A percentile compares a stretch with the other conserved stretches of the same genome.
Conservation (phyloP, 2,888 invertebrate species). For the Proisotoma minuta region DNA sequence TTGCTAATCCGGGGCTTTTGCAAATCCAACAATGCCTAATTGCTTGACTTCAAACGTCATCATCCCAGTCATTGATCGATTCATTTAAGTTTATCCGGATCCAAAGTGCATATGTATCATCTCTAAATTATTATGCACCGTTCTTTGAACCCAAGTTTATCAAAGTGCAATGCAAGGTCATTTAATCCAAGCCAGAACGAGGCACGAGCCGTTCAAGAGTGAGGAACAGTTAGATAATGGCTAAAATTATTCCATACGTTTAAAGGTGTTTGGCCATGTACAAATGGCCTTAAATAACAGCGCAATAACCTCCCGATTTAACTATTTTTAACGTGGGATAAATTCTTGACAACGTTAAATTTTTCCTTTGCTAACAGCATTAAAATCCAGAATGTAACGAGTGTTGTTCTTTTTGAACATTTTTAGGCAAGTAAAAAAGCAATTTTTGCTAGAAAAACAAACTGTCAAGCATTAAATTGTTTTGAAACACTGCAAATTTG, state of each 20-base stretch:
- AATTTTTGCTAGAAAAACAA: too few relatives aligned
- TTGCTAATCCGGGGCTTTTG: too few relatives aligned
- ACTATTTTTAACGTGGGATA: neutral
- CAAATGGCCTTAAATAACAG: slow-evolving; percentile 1
- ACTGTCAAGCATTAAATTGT: too few relatives aligned
- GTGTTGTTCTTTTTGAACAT: too few relatives aligned
- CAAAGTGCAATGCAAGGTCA: neutral
- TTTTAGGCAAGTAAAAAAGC: too few relatives aligned
- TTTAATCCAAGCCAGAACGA: too few relatives aligned
- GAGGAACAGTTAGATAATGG: too few relatives aligned
- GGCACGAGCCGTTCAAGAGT: too few relatives aligned
- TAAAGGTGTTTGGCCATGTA: too few relatives aligned
- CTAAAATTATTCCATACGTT: too few relatives aligned
- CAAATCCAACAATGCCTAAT: neutral
- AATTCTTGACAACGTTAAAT: neutral
- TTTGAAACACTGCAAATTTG: too few relatives aligned
- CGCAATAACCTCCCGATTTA: neutral
- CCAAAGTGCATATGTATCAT: neutral
- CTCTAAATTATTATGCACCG: neutral
- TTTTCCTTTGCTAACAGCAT: neutral
- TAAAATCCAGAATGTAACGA: too few relatives aligned
- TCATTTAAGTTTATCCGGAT: neutral
- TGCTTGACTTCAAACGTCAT: neutral
- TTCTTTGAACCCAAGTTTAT: slow-evolving; percentile 1
- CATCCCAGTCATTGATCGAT: neutral